Evolutionary conservation across 2,888 invertebrate species (phyloP).

Genomic region (Chydorus sphaericus): DNA sequence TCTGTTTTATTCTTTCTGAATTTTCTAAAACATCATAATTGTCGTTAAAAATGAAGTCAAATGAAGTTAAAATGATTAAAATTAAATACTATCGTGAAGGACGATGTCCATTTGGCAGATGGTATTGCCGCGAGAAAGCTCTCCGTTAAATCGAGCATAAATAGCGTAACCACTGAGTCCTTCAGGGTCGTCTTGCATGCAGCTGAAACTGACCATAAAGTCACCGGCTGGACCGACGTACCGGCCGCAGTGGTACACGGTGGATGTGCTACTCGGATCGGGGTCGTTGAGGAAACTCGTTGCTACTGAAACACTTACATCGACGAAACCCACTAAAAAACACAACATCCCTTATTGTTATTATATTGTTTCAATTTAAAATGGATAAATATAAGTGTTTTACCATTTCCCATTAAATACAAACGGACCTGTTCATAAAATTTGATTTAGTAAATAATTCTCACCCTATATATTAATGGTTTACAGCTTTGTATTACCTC

Average conservation of each 20-base stretch:
- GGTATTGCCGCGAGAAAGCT: neutral
- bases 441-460: no score
- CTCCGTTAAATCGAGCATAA: neutral
- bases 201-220: neutral
- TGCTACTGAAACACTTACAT: neutral
- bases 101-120: constrained; percentile 3
- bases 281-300: neutral
- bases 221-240: neutral
- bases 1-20: neutral
- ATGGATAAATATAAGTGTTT: no score
- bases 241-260: neutral
- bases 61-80: neutral
- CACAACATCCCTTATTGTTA: no score
- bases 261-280: neutral
- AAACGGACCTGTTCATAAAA: neutral
- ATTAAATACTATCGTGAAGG: neutral
- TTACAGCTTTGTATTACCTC: neutral
- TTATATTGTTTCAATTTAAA: no score
- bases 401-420: neutral
- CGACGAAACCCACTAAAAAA: neutral
- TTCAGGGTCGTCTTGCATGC: neutral
- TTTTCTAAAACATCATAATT: neutral
- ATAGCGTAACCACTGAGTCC: neutral
- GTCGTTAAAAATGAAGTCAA: neutral
- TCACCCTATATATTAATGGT: neutral